These are phyloP conservation scores for Rotaria macrura DNA, from an alignment of 2,888 invertebrate species.

Conservation along the genomic window DNA sequence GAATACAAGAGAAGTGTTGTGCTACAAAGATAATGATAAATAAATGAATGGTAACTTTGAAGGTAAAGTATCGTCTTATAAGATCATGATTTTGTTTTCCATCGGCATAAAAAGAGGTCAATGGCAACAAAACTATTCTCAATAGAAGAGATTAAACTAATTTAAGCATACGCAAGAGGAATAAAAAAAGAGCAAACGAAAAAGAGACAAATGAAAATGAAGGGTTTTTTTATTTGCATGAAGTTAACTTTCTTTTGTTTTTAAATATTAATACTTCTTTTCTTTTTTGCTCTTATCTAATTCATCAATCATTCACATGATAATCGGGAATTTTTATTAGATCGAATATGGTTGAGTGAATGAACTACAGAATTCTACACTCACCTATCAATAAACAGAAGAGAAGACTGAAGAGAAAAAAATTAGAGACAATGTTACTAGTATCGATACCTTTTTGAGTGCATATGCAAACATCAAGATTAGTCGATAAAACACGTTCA, in stretches of 20 bases:
- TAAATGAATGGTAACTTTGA: background rate
- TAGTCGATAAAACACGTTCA: background rate
- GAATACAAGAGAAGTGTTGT: background rate
- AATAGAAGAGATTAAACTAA: background rate
- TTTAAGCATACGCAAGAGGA: background rate
- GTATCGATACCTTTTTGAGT: background rate
- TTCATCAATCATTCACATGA: background rate
- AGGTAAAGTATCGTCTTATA: background rate
- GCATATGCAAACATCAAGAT: background rate
- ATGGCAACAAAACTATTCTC: background rate
- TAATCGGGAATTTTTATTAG: background rate
- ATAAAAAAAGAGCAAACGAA: background rate
- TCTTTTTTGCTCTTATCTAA: background rate
- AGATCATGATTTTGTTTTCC: background rate
- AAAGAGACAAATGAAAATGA: background rate
- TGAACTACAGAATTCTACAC: background rate
- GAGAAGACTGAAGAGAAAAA: background rate
- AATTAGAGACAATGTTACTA: background rate
- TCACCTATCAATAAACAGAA: background rate
- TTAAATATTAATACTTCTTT: no score
- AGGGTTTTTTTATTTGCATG: background rate
- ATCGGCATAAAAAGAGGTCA: background rate
- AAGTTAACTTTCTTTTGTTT: background rate
- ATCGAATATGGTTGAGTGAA: background rate
- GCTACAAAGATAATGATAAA: background rate